Evolutionary conservation across 2,888 invertebrate genomes (phyloP), one percentile per base, ranked within the genome.

Genomic region (Trichopria drosophilae): DNA sequence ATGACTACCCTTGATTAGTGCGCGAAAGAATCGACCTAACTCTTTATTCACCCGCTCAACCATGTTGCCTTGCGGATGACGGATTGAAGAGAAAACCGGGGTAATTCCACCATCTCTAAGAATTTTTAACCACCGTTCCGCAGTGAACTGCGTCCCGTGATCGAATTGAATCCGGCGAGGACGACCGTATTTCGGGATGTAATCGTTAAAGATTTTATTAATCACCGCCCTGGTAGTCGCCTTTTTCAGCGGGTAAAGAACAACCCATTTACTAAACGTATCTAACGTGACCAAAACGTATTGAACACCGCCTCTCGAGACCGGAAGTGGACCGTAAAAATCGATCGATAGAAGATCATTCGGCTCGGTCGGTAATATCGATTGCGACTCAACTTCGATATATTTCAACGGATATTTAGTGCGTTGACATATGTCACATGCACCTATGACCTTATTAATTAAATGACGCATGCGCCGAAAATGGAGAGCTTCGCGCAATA

Each of bases 91-190:
- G 12, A 3, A 10, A 36, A 36, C 36, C 10, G 6, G 22, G 5
- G 4, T 3, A 36, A 36, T 36, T 18, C 12, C 19, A 16, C 3
- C 6, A 12, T 36, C 10, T n/a, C 23, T 18, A 2, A 47, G 26
- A 4, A 6, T 9, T 1, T 34, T 9, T 1, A 3, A 4, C 34
- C 41, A 48, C 12, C 34, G 24, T 9, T n/a, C 10, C 2, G 34
- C 26, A 1, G 41, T 41, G 13, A 48, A 48, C 20, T 48, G 47
- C 2, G 41, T 35, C 2, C 41, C 41, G 5, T 48, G 40, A 13
- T 48, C 48, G 3, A 34, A 34, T 5, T 35, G 29, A 6, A 48
- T 24, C 12, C 19, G 28, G 2, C 4, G 16, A 4, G 41, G 41
- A 19, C 20, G 32, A 2, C 26, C 41, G 10, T 15, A 15, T 34